A percentile compares a stretch with the other conserved stretches of the same genome.
Conservation (phyloP, 1,140 invertebrate species). For the Brachionus calyciflorus region DNA sequence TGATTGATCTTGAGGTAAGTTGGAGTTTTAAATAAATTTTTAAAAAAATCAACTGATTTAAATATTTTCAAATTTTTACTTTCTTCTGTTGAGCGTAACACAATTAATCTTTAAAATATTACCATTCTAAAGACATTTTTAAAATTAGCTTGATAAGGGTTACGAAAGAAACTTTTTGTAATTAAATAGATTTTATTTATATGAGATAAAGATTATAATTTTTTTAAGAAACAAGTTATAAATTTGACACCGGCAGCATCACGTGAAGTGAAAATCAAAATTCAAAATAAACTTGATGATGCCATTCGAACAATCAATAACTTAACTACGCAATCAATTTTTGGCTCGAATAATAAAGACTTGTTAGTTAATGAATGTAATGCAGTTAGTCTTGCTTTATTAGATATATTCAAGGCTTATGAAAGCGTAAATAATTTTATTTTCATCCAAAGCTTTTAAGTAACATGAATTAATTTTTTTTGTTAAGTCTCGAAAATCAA, state of each 20-base stretch:
- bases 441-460: background rate
- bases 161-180: too few relatives aligned
- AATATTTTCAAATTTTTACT: too few relatives aligned
- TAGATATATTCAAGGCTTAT: background rate
- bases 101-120: too few relatives aligned
- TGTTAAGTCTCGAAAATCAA: background rate
- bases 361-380: background rate
- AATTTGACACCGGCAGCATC: background rate
- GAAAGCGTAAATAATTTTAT: background rate
- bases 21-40: background rate
- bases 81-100: too few relatives aligned
- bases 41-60: too few relatives aligned
- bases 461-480: too few relatives aligned
- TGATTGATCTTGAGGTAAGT: constrained; percentile 4
- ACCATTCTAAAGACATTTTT: too few relatives aligned
- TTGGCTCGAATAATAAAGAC: background rate
- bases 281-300: background rate
- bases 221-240: background rate
- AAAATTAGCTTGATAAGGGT: too few relatives aligned
- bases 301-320: background rate
- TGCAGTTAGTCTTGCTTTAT: background rate
- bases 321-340: background rate
- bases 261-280: background rate
- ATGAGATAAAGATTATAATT: background rate
- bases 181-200: too few relatives aligned